Evolutionary conservation across 2,113 vertebrate genomes (phyloP).

Genomic region (Rhinoderma darwinii): DNA sequence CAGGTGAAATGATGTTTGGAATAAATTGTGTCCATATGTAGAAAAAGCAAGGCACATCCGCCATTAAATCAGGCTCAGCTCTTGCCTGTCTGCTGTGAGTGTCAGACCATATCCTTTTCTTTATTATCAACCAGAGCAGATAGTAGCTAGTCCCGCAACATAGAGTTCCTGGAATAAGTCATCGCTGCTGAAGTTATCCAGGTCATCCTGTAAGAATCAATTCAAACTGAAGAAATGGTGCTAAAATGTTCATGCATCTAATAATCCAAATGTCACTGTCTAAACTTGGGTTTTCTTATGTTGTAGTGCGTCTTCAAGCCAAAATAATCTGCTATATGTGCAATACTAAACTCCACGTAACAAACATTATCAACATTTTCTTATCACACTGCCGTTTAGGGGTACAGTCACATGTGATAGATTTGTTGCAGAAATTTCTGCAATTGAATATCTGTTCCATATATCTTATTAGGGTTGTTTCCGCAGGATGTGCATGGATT

Average conservation of each 20-base stretch:
- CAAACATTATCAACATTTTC: too few relatives aligned
- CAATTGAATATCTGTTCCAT: too few relatives aligned
- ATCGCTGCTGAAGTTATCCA: neutral
- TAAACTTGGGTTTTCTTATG: too few relatives aligned
- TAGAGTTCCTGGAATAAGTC: neutral
- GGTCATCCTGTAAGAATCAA: neutral
- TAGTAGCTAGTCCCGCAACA: neutral
- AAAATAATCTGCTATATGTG: too few relatives aligned
- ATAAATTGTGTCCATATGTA: conserved; percentile 20
- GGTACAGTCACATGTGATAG: too few relatives aligned
- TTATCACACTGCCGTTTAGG: too few relatives aligned
- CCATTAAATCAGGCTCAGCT: conserved; percentile 21
- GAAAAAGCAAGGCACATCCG: neutral
- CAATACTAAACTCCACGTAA: too few relatives aligned
- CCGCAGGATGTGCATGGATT: too few relatives aligned
- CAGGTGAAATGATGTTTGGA: conserved; percentile 17
- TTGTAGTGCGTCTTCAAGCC: too few relatives aligned
- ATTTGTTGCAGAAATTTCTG: too few relatives aligned
- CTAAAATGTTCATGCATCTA: neutral
- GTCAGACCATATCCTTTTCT: neutral
- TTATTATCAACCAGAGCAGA: neutral
- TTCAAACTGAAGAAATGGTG: neutral
- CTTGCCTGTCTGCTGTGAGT: neutral
- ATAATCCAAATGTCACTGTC: neutral
- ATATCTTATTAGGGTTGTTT: too few relatives aligned